Conservation (phyloP, 2,113 vertebrate species). For the Tichodroma muraria region DNA sequence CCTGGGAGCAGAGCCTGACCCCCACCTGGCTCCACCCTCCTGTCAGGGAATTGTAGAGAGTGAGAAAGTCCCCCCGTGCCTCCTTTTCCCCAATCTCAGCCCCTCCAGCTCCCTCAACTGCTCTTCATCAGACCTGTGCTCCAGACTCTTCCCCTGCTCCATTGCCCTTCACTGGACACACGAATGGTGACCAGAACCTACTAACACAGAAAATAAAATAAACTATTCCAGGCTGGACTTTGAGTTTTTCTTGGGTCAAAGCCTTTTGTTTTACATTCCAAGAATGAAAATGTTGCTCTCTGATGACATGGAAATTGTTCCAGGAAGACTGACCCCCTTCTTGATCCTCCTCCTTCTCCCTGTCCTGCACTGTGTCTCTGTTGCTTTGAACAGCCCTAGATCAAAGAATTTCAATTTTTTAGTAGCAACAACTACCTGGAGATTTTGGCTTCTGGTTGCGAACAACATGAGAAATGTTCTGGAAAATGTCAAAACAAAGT, state of each 20-base stretch:
- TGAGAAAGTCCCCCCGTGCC: neutral
- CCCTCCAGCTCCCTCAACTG: neutral
- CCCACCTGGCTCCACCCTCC: neutral
- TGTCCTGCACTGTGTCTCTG: neutral
- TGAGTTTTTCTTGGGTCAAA: neutral
- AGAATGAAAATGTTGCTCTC: neutral
- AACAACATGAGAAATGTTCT: neutral
- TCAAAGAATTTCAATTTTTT: neutral
- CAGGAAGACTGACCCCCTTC: neutral
- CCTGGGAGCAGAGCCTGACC: neutral
- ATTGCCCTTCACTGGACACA: neutral
- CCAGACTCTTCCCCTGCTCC: neutral
- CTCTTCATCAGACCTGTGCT: neutral
- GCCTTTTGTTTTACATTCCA: neutral
- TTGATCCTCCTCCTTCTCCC: neutral
- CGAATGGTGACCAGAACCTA: neutral
- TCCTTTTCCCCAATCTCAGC: neutral
- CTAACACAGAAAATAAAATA: neutral
- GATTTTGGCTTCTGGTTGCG: neutral
- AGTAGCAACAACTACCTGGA: neutral
- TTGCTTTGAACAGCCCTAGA: neutral
- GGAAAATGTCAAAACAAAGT: neutral
- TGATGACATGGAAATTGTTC: neutral
- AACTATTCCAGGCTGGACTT: neutral
- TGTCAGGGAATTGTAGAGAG: neutral